Evolutionary conservation across 2,797 vertebrate genomes (phyloP), one percentile per base, ranked within the genome.

Genomic region (Sebastes steindachneri): DNA sequence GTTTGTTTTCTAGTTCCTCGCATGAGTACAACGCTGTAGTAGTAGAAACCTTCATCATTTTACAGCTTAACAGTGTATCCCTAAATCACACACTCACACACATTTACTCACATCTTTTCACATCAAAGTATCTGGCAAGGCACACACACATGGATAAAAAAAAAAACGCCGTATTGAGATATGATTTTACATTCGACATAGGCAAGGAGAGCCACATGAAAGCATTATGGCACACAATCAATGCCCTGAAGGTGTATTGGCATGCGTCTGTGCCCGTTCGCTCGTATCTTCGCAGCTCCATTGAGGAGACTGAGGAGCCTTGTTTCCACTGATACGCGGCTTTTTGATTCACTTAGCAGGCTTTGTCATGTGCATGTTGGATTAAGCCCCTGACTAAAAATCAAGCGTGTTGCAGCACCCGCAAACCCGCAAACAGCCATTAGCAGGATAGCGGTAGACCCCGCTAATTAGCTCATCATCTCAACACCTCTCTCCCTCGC

Each of bases 291-390:
- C 11, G 37, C 73, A 28, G 82, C 37, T 79, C 79, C 91, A 86
- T 80, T 83, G 82, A 87, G 87, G 69, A 84, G 85, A 75, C 62
- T 19, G 78, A 86, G 79, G 74, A 86, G 84, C 69, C 84, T 88
- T 84, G 79, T 91, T 86, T 82, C 79, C 71, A 83, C 88, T 88
- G 89, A 92, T 92, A 90, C 77, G 68, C 84, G 75, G 85, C 88
- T 89, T 85, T 93, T 89, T 88, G 71, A 92, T 90, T 95, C 92
- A 93, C 92, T 94, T 90, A 90, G 88, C 92, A 89, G 80, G 91
- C 91, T 92, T 90, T 93, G 90, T 91, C 88, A 65, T 83, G 87
- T 78, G 88, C 86, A 79, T 82, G 83, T 86, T 92, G 92, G 88
- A 93, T 93, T 93, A 90, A 80, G 77, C 76, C 77, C 71, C 63